Conservation (phyloP, 2,797 vertebrate genomes). For the Mastacembelus armatus region DNA sequence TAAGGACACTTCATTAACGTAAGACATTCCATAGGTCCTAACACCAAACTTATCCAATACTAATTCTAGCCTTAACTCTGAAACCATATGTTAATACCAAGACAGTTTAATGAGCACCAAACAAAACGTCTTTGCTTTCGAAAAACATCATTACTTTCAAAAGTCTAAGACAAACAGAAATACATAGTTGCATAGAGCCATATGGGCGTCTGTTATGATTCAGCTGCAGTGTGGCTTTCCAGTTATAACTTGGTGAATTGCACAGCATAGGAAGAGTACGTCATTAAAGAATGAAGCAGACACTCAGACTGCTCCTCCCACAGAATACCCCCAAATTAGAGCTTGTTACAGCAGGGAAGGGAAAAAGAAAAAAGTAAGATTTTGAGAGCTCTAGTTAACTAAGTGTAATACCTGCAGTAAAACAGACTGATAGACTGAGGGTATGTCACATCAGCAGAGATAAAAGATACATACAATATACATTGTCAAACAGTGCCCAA, state of each 20-base stretch:
- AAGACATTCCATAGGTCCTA: too few species aligned
- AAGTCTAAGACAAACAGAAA: constrained; percentile 39
- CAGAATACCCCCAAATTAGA: constrained; percentile 4
- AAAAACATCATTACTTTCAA: neutral
- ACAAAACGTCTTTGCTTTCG: neutral
- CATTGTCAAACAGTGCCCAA: too few species aligned
- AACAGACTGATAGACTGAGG: too few species aligned
- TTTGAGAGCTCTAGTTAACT: neutral
- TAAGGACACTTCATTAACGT: too few species aligned
- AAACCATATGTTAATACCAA: too few species aligned
- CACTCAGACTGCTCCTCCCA: constrained; percentile 42
- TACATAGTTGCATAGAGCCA: constrained; percentile 27
- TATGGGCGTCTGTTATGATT: constrained; percentile 59
- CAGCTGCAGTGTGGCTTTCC: constrained; percentile 74
- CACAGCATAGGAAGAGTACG: constrained; percentile 67
- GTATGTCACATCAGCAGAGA: too few species aligned
- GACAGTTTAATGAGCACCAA: neutral
- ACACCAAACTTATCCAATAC: neutral
- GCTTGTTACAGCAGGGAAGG: neutral
- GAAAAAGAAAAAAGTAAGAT: neutral
- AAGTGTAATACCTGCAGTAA: neutral
- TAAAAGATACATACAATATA: too few species aligned
- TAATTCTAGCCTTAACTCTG: neutral
- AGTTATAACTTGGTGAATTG: constrained; percentile 82
- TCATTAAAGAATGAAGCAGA: constrained; percentile 76